Percentiles rank a stretch among this genome's conserved stretches.
These are phyloP conservation scores for Fukomys damarensis DNA, from an alignment of 2,113 vertebrate species.

Conservation along the genomic window DNA sequence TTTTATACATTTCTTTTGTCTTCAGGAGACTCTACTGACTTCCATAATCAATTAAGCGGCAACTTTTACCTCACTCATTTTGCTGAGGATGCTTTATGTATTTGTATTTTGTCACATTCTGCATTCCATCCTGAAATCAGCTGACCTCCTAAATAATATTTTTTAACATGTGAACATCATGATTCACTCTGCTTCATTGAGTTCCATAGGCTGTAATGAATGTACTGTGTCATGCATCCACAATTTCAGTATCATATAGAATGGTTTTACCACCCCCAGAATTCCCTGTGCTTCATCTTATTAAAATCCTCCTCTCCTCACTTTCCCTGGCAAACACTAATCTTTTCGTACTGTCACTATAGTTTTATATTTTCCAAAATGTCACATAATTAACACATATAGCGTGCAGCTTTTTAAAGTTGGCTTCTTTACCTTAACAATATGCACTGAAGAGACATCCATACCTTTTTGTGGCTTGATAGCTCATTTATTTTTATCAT, in stretches of 20 bases:
- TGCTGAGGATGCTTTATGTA: not conserved
- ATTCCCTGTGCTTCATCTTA: not conserved
- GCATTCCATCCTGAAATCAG: not conserved
- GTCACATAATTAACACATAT: not conserved
- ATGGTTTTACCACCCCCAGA: not conserved
- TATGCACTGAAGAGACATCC: not conserved
- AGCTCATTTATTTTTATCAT: not conserved
- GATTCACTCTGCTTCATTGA: not conserved
- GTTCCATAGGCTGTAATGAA: not conserved
- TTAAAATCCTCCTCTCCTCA: not conserved
- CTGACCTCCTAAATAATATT: not conserved
- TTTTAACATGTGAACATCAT: not conserved
- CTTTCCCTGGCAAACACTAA: not conserved
- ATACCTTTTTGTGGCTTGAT: not conserved
- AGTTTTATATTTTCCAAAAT: constrained; percentile 14
- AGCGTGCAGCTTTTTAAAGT: not conserved
- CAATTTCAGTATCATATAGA: not conserved
- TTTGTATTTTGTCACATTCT: not conserved
- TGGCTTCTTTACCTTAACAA: not conserved
- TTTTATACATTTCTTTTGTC: not conserved
- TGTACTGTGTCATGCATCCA: not conserved
- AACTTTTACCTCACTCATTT: not conserved
- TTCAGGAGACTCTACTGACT: not conserved
- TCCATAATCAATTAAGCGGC: not conserved
- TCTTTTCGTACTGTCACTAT: not conserved